These are phyloP conservation scores for Drosophila kikkawai DNA, from an alignment of 1,140 invertebrate species.

Conservation along the genomic window DNA sequence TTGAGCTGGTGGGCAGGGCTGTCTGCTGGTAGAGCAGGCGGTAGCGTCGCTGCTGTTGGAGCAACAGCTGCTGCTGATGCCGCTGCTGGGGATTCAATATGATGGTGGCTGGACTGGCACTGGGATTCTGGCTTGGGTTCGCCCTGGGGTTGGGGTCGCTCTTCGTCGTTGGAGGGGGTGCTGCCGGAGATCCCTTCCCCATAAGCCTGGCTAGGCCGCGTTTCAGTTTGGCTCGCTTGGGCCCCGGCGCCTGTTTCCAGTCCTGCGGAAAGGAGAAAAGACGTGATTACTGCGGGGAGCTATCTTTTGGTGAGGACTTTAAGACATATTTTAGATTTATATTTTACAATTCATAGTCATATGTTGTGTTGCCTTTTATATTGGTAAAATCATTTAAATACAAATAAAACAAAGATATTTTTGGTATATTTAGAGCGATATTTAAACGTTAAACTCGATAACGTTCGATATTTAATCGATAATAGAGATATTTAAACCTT, in stretches of 20 bases:
- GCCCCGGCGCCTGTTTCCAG: conserved; percentile 42
- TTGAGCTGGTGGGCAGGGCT: conserved; percentile 63
- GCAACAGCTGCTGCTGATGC: conserved; percentile 67
- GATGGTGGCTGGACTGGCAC: conserved; percentile 1
- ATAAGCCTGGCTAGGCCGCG: conserved; percentile 70
- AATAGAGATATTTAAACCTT: not conserved
- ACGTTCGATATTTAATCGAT: not conserved
- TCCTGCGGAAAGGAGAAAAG: conserved; percentile 35
- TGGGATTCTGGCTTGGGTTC: conserved; percentile 10
- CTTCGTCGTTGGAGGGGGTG: conserved; percentile 10
- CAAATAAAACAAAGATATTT: too few relatives aligned
- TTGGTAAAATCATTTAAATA: not conserved
- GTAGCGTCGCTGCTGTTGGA: conserved; percentile 71
- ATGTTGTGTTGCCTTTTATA: conserved; percentile 4
- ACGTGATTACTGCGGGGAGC: conserved; percentile 2
- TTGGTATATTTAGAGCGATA: not conserved
- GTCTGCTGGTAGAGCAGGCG: conserved; percentile 77
- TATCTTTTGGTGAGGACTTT: not conserved
- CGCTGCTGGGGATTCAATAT: conserved; percentile 67
- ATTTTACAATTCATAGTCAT: not conserved
- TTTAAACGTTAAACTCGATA: not conserved
- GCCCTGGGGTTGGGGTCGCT: conserved; percentile 7
- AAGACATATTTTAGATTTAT: not conserved
- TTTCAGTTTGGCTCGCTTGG: conserved; percentile 68
- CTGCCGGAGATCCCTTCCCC: conserved; percentile 48